Base-by-base conservation (phyloP, 2,888 invertebrate species). In the Drosophila histrio region DNA sequence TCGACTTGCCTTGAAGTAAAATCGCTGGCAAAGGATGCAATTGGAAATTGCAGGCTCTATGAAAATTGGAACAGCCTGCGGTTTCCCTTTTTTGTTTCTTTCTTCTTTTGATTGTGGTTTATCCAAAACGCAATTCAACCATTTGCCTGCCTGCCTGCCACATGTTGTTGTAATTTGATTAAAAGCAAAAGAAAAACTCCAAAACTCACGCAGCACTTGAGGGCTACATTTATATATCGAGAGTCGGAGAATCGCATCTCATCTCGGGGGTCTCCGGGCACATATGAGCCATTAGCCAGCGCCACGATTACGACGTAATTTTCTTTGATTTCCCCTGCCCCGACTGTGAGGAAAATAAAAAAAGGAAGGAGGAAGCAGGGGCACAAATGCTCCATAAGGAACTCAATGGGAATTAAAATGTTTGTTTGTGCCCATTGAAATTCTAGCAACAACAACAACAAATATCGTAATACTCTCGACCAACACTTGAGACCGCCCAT, bases 351-450 rank as follows among this genome's bases (percentile, higher is more conserved):
- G 1, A 19, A 44, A 11, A 2, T 2, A 17, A 6, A 2, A n/a
- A 22, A 13, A 1, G 41, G 39, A 11, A n/a, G 9, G 32, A 17
- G 13, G 21, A 4, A 26, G 15, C 26, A 30, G 43, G 43, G 52
- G 44, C 54, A 77, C 56, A 78, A 80, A 49, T 62, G 72, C 58
- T 62, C 65, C 79, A 72, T 73, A 64, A 71, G 72, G 61, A 82
- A 86, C 80, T 86, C 87, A 79, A 83, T 72, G 85, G 84, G 84
- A 83, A 83, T 86, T 83, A 79, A 81, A 83, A 86, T 86, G 83
- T 82, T 82, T 79, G 83, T 79, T 66, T 78, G 65, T 22, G 53
- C 39, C 53, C 41, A 34, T 43, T 50, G 49, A 50, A 50, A 50
- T n/a, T 7, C 24, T 13, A 26, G 44, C 53, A 56, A 43, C 54